Conservation (phyloP, 2,797 vertebrate species). For the Urocyon cinereoargenteus region DNA sequence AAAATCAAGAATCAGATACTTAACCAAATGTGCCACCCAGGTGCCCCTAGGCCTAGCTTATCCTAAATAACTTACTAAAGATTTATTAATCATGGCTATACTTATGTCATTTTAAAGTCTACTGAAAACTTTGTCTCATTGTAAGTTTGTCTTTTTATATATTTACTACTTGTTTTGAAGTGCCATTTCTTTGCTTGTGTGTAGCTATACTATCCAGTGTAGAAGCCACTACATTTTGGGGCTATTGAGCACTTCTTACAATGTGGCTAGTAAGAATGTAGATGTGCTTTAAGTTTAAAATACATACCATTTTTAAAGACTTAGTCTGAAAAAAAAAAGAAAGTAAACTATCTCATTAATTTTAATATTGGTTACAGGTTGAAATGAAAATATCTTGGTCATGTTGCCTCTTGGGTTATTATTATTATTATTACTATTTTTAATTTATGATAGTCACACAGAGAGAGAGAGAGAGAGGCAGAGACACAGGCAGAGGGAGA, state of each 20-base stretch:
- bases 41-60: not conserved
- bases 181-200: not conserved
- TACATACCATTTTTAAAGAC: not conserved
- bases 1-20: not conserved
- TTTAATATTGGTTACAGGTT: not conserved
- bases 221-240: not conserved
- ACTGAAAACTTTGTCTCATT: not conserved
- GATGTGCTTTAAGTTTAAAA: not conserved
- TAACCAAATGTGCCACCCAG: not conserved
- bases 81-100: not conserved
- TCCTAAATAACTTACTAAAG: not conserved
- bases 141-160: not conserved
- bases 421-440: no score
- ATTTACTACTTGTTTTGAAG: not conserved
- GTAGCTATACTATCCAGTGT: rapidly evolving
- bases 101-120: not conserved
- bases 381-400: not conserved
- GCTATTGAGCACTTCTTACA: not conserved
- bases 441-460: no score
- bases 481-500: no score
- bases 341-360: not conserved
- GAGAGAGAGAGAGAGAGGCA: no score
- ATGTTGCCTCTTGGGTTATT: not conserved
- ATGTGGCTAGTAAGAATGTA: not conserved
- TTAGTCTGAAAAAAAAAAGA: not conserved